Evolutionary conservation across 2,888 invertebrate species (phyloP).

Genomic region (Incurvaria masculella): DNA sequence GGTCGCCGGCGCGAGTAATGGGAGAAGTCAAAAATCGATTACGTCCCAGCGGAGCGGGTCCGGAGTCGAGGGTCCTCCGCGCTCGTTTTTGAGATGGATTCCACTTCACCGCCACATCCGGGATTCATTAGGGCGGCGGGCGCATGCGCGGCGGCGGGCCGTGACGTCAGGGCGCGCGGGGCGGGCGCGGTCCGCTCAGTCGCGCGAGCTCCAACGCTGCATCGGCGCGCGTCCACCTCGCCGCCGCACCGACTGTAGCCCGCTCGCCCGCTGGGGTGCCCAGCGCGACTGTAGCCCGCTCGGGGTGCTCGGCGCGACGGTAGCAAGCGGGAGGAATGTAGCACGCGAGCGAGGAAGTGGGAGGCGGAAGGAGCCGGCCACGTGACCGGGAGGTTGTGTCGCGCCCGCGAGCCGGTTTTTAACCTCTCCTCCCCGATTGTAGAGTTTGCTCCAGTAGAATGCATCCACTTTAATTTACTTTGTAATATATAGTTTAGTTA

Average conservation of each 20-base stretch:
- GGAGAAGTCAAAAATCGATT: constrained; percentile 47
- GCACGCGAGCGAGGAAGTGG: constrained; percentile 9
- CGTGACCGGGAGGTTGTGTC: constrained; percentile 1
- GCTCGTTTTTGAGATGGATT: constrained; percentile 40
- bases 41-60: constrained; percentile 49
- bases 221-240: too few relatives aligned
- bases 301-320: too few relatives aligned
- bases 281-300: too few relatives aligned
- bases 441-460: constrained; percentile 1
- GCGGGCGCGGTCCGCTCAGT: neutral
- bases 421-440: constrained; percentile 9
- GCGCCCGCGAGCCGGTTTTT: constrained; percentile 1
- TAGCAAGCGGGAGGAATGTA: too few relatives aligned
- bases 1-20: neutral
- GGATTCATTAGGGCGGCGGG: constrained; percentile 28
- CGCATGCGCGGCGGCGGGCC: constrained; percentile 42
- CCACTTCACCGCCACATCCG: constrained; percentile 1
- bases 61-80: constrained; percentile 47
- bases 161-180: constrained; percentile 8
- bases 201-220: constrained; percentile 27
- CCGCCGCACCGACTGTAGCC: too few relatives aligned
- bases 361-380: neutral
- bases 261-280: too few relatives aligned
- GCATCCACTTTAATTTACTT: neutral
- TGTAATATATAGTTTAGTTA: neutral